Base-by-base conservation (phyloP, 2,888 invertebrate genomes). In the Stenurella melanura region DNA sequence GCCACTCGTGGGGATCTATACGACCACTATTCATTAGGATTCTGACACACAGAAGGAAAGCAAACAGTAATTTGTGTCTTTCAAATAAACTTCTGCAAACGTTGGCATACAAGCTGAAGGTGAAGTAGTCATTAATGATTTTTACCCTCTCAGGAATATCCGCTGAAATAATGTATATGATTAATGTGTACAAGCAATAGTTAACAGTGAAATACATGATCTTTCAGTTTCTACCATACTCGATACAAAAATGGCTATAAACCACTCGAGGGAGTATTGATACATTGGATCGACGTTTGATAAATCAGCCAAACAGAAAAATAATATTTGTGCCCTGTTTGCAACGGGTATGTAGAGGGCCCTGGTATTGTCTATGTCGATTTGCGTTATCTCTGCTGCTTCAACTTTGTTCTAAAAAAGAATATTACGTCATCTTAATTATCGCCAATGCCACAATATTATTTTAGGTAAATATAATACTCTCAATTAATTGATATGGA, bases 221-320 rank as follows among this genome's bases (percentile, higher is more conserved):
- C 93, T 92, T 81, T 94, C 93, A 0, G 94, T 93, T 80, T 92
- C 92, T 0, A 93, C 91, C 91, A 96, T 96, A 83, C 94, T 94
- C 73, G 92, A 91, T 12, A 94, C 89, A 87, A 95, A 96, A 69
- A 97, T 93, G 79, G 93, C 93, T 83, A 96, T 94, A 87, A 97
- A 98, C 97, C 97, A 98, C 85, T 95, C 95, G 18, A 98, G 91
- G 0, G 97, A 97, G 89, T 97, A 98, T 89, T 97, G 97, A 89
- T 98, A 98, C 97, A 98, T 98, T 15, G 96, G 96, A 89, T 98
- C 97, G 30, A 98, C 94, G 84, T 93, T 94, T 58, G 96, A 94
- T 87, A 98, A 91, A 87, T 97, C 97, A 0, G 94, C 94, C 12
- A 97, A 92, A 66, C 96, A 96, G 90, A 97, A 97, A 90, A 96